A percentile compares a stretch with the other conserved stretches of the same genome.
phyloP scores from a whole-genome alignment of 2,888 invertebrate genomes.

The Monochamus alternatus region DNA sequence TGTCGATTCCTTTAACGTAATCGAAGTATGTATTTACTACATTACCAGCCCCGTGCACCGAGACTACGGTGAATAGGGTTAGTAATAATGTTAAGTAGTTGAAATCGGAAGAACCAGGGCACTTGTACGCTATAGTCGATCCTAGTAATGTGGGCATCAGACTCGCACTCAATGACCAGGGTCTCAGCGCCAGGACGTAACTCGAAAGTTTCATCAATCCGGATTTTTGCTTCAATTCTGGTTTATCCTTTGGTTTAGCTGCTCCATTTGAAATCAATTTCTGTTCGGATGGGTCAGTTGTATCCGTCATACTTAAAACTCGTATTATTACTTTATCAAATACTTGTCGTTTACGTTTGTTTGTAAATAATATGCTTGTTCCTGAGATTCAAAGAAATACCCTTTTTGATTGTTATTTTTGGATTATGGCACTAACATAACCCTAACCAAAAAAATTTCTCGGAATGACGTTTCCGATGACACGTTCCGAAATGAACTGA shows the following conservation, averaged over 20 bases:
- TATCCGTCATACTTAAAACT: slow-evolving; percentile 38
- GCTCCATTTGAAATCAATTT: slow-evolving; percentile 47
- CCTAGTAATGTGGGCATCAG: slow-evolving; percentile 93
- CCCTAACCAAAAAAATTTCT: slow-evolving; percentile 22
- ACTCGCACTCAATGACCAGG: slow-evolving; percentile 95
- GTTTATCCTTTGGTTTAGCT: slow-evolving; percentile 24
- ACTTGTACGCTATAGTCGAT: slow-evolving; percentile 89
- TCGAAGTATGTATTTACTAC: slow-evolving; percentile 98
- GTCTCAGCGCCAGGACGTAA: slow-evolving; percentile 90
- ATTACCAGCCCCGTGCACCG: slow-evolving; percentile 97
- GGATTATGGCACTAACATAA: slow-evolving; percentile 25
- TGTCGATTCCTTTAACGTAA: slow-evolving; percentile 95
- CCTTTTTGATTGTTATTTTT: slow-evolving; percentile 32
- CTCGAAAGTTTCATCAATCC: slow-evolving; percentile 91
- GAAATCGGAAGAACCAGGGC: slow-evolving; percentile 83
- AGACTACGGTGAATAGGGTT: slow-evolving; percentile 89
- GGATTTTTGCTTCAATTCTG: slow-evolving; percentile 56
- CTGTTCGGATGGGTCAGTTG: slow-evolving; percentile 20
- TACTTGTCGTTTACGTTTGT: not conserved
- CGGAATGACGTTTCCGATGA: not conserved
- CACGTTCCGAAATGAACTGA: not conserved
- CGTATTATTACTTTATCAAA: not conserved
- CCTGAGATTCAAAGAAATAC: slow-evolving; percentile 10
- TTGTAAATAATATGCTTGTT: not conserved
- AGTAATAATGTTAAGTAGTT: slow-evolving; percentile 85